Base-by-base conservation (phyloP, 2,888 invertebrate genomes). In the Calliphora vomitoria region DNA sequence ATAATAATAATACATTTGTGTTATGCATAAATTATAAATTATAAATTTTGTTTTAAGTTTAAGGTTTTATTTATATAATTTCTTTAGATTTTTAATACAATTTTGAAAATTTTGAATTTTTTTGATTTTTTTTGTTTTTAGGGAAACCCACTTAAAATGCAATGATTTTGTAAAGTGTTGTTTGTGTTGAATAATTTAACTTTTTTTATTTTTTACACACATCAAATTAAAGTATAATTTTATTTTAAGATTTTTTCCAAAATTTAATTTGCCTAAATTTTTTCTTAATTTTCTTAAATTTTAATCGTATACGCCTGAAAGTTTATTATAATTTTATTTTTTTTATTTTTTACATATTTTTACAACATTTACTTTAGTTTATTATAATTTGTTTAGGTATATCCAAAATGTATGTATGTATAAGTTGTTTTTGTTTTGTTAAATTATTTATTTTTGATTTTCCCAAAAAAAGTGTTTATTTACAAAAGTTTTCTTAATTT, bases 81-180 rank as follows among this genome's bases (percentile, higher is more conserved):
- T 53, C n/a, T n/a, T 76, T 69, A 58, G 44, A 53, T 53, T 76
- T 25, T 82, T 38, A 53, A 68, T 78, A 55, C 41, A 82, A 68
- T 79, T 86, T 79, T 62, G 44, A 15, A 58, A 64, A 55, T 74
- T 64, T 60, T 69, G 75, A 64, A 64, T 69, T 62, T 72, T 74
- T 84, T 82, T 82, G 76, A 76, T 18, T 38, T 74, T 62, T 47
- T 47, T 62, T n/a, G n/a, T n/a, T n/a, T 64, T 88, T 87, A 90
- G 87, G 90, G 89, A 91, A 91, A 90, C 91, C 91, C 92, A 92
- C 90, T 89, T 90, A 88, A 90, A 90, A 90, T 89, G 90, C 87
- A 88, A 89, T 76, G 89, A 83, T 88, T 71, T 85, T 81, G 76
- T 83, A n/a, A 53, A 82, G 83, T 71, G 71, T 82, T 60, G 69